Evolutionary conservation across 2,888 invertebrate genomes (phyloP).

Genomic region (Pyrrhosoma nymphula): DNA sequence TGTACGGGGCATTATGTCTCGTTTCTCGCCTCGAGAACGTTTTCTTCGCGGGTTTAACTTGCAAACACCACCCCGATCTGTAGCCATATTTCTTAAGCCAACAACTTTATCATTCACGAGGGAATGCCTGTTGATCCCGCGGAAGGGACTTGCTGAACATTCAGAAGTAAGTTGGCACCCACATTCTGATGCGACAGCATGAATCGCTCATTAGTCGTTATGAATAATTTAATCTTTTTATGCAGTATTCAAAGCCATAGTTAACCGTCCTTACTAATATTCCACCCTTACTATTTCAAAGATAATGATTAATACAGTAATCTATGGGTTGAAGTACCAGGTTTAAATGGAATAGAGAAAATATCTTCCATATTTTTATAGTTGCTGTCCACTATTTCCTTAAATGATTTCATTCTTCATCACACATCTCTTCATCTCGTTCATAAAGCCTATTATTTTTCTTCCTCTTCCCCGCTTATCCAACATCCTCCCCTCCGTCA

Average conservation of each 20-base stretch:
- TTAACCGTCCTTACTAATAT: too few relatives aligned
- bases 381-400: too few relatives aligned
- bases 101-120: neutral
- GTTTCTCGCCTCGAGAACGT: neutral
- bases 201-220: neutral
- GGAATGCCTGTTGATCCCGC: neutral
- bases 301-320: too few relatives aligned
- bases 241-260: neutral
- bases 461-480: too few relatives aligned
- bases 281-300: too few relatives aligned
- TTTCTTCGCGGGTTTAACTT: neutral
- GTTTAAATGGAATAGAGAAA: too few relatives aligned
- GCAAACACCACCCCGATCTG: neutral
- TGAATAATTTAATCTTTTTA: neutral
- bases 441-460: too few relatives aligned
- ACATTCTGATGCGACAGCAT: neutral
- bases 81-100: neutral
- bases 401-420: too few relatives aligned
- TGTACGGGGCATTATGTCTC: neutral
- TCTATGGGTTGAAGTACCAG: too few relatives aligned
- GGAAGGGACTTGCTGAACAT: neutral
- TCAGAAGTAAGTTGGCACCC: neutral
- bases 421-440: too few relatives aligned
- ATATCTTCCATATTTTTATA: too few relatives aligned
- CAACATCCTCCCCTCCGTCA: too few relatives aligned